These are phyloP conservation scores for Zenarchopterus dispar DNA, from an alignment of 2,797 vertebrate genomes.

Conservation along the genomic window DNA sequence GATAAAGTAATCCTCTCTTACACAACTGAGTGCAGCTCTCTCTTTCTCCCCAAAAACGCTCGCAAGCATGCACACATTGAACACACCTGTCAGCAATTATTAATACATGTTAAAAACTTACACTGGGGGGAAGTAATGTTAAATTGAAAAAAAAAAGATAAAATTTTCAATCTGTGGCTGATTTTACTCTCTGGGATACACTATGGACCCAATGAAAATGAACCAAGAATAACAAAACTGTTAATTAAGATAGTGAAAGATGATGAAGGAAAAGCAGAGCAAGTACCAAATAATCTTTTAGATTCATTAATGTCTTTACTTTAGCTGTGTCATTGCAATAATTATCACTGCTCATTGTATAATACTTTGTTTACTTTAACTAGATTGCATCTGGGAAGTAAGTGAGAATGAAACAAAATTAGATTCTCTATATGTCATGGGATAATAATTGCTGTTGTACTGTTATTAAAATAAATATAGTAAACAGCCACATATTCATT, in stretches of 20 bases:
- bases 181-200: constrained; percentile 7
- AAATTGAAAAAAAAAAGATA: constrained; percentile 1
- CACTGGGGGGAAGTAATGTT: constrained; percentile 5
- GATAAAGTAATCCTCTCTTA: constrained; percentile 76
- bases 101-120: constrained; percentile 18
- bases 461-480: too few species aligned
- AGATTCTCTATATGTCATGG: too few species aligned
- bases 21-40: constrained; percentile 61
- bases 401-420: background rate
- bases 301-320: background rate
- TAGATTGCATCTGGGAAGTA: background rate
- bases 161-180: constrained; percentile 1
- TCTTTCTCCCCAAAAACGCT: constrained; percentile 32
- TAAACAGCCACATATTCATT: too few species aligned
- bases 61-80: constrained; percentile 25
- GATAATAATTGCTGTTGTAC: too few species aligned
- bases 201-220: background rate
- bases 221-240: background rate
- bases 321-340: background rate
- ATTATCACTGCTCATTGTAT: background rate
- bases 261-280: constrained; percentile 45
- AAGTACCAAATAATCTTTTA: constrained; percentile 38
- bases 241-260: constrained; percentile 20
- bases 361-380: background rate
- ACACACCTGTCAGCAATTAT: constrained; percentile 32